phyloP scores from a whole-genome alignment of 2,113 vertebrate genomes.

The Chrysochloris asiatica region DNA sequence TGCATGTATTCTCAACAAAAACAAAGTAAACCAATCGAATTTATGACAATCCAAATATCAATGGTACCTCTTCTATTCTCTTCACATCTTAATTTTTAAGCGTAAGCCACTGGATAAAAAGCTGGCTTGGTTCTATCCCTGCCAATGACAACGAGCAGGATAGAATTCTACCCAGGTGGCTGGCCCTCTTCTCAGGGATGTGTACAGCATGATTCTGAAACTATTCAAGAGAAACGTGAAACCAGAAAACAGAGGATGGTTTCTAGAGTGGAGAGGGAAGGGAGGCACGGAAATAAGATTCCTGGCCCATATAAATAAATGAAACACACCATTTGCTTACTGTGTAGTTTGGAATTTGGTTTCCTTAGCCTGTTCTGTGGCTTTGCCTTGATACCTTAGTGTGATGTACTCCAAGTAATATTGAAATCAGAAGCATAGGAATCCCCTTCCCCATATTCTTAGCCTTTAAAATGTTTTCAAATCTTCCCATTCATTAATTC shows the following conservation, averaged over 20 bases:
- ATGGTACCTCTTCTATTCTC: not conserved
- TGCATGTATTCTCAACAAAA: too few species aligned
- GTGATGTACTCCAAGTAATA: accelerated
- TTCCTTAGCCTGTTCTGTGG: not conserved
- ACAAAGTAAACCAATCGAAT: too few species aligned
- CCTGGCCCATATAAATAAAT: too few species aligned
- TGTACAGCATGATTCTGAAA: not conserved
- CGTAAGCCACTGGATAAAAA: not conserved
- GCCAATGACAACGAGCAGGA: not conserved
- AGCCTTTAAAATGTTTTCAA: not conserved
- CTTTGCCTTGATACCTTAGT: not conserved
- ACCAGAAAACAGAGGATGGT: not conserved
- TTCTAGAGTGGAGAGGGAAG: not conserved
- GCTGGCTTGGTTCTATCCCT: not conserved
- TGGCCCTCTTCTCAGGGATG: not conserved
- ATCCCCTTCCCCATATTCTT: not conserved
- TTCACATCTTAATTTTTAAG: not conserved
- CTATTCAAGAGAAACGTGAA: not conserved
- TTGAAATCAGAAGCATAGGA: not conserved
- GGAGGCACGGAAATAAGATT: not conserved
- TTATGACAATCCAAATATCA: not conserved
- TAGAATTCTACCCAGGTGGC: not conserved
- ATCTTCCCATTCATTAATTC: not conserved
- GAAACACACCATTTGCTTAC: not conserved
- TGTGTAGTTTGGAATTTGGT: not conserved